These are phyloP conservation scores for Muntiacus reevesi DNA, from an alignment of 2,113 vertebrate genomes.

Conservation along the genomic window DNA sequence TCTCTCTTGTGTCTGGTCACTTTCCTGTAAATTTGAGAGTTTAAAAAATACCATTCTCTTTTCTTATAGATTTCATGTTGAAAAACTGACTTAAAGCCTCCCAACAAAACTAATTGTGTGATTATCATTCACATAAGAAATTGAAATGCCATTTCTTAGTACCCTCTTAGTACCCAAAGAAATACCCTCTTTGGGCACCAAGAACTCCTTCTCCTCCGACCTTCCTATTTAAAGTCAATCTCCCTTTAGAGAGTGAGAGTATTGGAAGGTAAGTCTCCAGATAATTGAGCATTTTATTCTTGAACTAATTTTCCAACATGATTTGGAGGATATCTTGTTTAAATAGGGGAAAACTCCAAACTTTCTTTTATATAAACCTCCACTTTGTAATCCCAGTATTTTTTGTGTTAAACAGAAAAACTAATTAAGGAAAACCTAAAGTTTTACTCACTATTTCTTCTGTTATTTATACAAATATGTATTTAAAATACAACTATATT, in stretches of 20 bases:
- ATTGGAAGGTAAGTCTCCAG: not conserved
- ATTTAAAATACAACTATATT: not conserved
- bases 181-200: not conserved
- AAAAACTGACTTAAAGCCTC: not conserved
- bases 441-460: not conserved
- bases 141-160: not conserved
- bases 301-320: not conserved
- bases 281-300: not conserved
- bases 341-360: not conserved
- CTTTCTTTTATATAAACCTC: not conserved
- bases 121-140: not conserved
- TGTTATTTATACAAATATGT: not conserved
- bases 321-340: not conserved
- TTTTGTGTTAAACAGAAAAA: not conserved
- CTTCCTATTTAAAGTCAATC: not conserved
- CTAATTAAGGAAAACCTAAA: not conserved
- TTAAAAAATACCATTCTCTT: not conserved
- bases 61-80: not conserved
- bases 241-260: rapidly evolving
- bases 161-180: too few species aligned
- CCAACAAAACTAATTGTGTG: not conserved
- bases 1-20: not conserved
- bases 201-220: rapidly evolving
- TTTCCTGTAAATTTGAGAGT: not conserved
- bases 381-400: not conserved